Percentiles rank a stretch among this genome's conserved stretches.
Conservation (phyloP, 2,888 invertebrate species). For the Tanytarsus gracilentus region DNA sequence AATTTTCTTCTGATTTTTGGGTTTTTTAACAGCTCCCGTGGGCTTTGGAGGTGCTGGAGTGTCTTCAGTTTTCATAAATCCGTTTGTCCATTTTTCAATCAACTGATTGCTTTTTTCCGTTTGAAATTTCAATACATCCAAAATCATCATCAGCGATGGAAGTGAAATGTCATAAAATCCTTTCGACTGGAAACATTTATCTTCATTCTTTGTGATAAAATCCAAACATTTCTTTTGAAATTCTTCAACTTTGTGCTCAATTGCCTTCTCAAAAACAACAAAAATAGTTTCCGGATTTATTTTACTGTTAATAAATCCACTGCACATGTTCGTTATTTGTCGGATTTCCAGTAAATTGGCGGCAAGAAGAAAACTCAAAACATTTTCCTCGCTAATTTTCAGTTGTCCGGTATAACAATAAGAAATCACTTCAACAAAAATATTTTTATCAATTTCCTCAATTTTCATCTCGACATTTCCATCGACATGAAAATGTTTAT, state of each 20-base stretch:
- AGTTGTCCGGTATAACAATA: constrained; percentile 13
- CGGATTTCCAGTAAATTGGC: not conserved
- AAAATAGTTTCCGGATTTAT: constrained; percentile 14
- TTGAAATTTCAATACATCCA: not conserved
- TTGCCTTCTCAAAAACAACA: not conserved
- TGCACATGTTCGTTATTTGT: not conserved
- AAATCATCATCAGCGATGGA: not conserved
- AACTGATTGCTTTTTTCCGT: not conserved
- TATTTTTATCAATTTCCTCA: not conserved
- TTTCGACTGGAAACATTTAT: constrained; percentile 14
- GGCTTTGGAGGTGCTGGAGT: not conserved
- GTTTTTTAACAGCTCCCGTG: not conserved
- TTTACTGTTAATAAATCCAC: not conserved
- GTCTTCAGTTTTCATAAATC: not conserved
- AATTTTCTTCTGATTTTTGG: not conserved
- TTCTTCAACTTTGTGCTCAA: not conserved
- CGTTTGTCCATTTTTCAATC: constrained; percentile 4
- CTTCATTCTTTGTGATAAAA: constrained; percentile 6
- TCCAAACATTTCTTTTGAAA: constrained; percentile 17
- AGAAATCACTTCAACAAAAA: not conserved
- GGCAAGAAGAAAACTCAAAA: not conserved
- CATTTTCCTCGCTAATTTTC: not conserved
- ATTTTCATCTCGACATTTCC: not conserved
- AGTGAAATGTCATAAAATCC: constrained; percentile 3
- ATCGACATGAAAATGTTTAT: not conserved